A percentile compares a stretch with the other conserved stretches of the same genome.
phyloP scores from a whole-genome alignment of 2,797 vertebrate species.

The Poeciliopsis infans region DNA sequence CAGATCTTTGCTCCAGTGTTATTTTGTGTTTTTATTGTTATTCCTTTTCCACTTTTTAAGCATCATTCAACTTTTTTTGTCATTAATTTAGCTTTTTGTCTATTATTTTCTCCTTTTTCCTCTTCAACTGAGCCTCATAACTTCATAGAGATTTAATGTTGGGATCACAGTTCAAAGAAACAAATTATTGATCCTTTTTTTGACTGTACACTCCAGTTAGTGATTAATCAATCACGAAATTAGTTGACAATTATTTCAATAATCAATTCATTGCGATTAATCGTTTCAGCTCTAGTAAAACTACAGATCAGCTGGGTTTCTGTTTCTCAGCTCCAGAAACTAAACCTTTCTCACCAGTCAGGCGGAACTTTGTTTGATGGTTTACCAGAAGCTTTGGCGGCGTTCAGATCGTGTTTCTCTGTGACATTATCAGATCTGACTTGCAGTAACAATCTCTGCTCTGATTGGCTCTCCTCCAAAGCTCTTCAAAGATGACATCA shows the following conservation, averaged over 20 bases:
- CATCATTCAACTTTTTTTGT: not conserved
- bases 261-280: not conserved
- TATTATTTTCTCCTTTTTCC: not conserved
- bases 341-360: not conserved
- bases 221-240: not conserved
- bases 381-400: not conserved
- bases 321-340: not conserved
- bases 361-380: not conserved
- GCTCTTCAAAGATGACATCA: conserved; percentile 99
- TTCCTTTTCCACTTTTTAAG: not conserved
- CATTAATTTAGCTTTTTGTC: too few relatives aligned
- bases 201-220: not conserved
- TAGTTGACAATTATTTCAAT: not conserved
- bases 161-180: not conserved
- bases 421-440: not conserved
- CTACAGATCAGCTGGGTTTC: not conserved
- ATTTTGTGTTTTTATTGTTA: not conserved
- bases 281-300: not conserved
- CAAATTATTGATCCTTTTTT: not conserved
- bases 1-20: not conserved
- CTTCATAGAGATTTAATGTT: not conserved
- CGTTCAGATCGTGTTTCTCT: not conserved
- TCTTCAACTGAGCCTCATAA: not conserved
- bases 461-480: conserved; percentile 56
- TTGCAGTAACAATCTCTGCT: not conserved